Evolutionary conservation across 2,888 invertebrate genomes (phyloP), one percentile per base, ranked within the genome.

Genomic region (Hirtodrosophila alboralis): DNA sequence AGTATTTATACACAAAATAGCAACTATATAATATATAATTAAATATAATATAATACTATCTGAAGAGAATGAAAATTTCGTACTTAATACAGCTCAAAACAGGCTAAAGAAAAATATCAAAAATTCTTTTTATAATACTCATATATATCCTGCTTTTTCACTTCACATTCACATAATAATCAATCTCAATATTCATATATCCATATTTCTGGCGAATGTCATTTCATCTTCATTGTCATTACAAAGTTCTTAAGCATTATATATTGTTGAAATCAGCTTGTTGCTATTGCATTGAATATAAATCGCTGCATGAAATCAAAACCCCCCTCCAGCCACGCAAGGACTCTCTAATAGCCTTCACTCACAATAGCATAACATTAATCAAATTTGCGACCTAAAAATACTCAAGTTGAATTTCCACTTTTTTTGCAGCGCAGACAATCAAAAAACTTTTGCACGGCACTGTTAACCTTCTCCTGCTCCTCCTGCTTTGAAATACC

Each of bases 331-430:
- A 59, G 58, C 58, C 37, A 51, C 27, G 48, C 34, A 33, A 38
- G 23, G 28, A n/a, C n/a, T 33, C 23, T 26, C 57, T 79, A 76
- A 83, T 83, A 83, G 80, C 67, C 76, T 83, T 83, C 83, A 75
- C 69, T 85, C 80, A 76, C 48, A 60, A 60, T 43, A 47, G 84
- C 66, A 57, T 37, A 73, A 59, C 79, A 80, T 80, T 80, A 80
- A 80, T 80, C 79, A 80, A 80, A 80, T 77, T 77, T 76, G 51
- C 61, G 76, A 83, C 68, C 77, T 66, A 76, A 85, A 79, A 85
- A 79, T 85, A 62, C 49, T 73, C 77, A 58, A 86, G 64, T 75
- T 56, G 57, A 53, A 65, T 65, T 56, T 54, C 66, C n/a, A n/a
- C n/a, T n/a, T 51, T 71, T 75, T 75, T 71, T 60, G 64, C 62